A percentile compares a stretch with the other conserved stretches of the same genome.
Evolutionary conservation across 2,113 vertebrate species (phyloP).

Genomic region (Sinosuthora webbiana): DNA sequence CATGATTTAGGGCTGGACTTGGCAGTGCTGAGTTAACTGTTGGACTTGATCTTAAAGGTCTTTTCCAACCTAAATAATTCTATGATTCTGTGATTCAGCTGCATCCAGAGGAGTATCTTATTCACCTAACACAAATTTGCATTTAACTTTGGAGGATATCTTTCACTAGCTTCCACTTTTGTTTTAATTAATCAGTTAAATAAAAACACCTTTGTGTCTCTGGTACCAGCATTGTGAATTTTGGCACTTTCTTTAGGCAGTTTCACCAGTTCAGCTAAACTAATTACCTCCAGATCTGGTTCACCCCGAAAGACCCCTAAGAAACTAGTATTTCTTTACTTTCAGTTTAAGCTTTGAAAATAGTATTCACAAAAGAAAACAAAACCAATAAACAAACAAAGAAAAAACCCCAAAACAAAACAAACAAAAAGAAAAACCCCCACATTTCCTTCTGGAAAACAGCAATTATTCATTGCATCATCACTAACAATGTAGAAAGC

Average conservation of each 20-base stretch:
- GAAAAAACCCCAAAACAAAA: background rate
- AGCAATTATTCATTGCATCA: background rate
- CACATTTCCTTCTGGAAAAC: background rate
- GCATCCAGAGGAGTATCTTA: background rate
- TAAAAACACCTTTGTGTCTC: background rate
- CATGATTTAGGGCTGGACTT: background rate
- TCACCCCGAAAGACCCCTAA: background rate
- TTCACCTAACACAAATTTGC: background rate
- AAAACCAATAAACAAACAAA: background rate
- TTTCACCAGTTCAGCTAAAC: background rate
- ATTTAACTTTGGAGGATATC: background rate
- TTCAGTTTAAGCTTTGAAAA: background rate
- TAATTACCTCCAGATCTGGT: background rate
- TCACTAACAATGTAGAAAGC: background rate
- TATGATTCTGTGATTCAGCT: background rate
- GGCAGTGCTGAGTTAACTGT: background rate
- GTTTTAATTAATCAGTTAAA: background rate
- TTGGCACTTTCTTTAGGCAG: background rate
- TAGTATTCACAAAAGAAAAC: background rate
- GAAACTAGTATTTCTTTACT: background rate
- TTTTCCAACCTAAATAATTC: background rate
- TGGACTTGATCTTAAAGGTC: background rate
- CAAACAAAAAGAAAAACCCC: accelerated
- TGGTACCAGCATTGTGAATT: background rate
- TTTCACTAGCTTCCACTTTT: background rate